These are phyloP conservation scores for Psylliodes chrysocephalus DNA, from an alignment of 2,888 invertebrate species.

Conservation along the genomic window DNA sequence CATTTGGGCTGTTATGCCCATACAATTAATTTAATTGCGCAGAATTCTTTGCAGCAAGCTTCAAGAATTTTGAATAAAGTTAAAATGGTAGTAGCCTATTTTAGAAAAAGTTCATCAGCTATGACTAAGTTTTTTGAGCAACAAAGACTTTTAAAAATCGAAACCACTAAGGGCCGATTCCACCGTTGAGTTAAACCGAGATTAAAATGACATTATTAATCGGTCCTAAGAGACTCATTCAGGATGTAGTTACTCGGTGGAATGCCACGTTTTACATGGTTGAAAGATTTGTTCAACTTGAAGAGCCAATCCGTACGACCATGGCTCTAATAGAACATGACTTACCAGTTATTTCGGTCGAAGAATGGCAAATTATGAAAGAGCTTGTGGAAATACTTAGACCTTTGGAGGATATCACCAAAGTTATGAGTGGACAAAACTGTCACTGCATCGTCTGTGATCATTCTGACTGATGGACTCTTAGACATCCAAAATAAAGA, in stretches of 20 bases:
- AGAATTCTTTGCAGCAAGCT: slow-evolving; percentile 2
- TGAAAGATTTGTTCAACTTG: slow-evolving; percentile 25
- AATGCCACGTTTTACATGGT: slow-evolving; percentile 32
- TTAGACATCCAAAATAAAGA: no score
- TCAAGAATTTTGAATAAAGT: slow-evolving; percentile 9
- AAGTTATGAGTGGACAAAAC: slow-evolving; percentile 32
- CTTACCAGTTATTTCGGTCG: slow-evolving; percentile 9
- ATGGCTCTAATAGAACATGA: slow-evolving; percentile 21
- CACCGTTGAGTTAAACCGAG: no score
- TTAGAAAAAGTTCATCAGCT: slow-evolving; percentile 22
- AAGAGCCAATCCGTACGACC: slow-evolving; percentile 26
- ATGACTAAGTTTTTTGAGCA: slow-evolving; percentile 24
- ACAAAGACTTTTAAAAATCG: slow-evolving; percentile 22
- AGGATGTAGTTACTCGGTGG: slow-evolving; percentile 29
- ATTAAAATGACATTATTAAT: no score
- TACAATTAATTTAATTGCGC: slow-evolving; percentile 24
- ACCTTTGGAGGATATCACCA: slow-evolving; percentile 21
- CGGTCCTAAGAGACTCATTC: slow-evolving; percentile 33
- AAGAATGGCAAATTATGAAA: slow-evolving; percentile 30
- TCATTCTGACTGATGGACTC: slow-evolving; percentile 19
- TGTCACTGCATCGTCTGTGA: slow-evolving; percentile 18
- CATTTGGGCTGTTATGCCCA: slow-evolving; percentile 29
- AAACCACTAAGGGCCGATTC: no score
- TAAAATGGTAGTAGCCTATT: slow-evolving; percentile 27
- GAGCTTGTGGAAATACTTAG: slow-evolving; percentile 21